Evolutionary conservation across 2,888 invertebrate species (phyloP), one percentile per base, ranked within the genome.

Genomic region (Polydrusus tereticollis): DNA sequence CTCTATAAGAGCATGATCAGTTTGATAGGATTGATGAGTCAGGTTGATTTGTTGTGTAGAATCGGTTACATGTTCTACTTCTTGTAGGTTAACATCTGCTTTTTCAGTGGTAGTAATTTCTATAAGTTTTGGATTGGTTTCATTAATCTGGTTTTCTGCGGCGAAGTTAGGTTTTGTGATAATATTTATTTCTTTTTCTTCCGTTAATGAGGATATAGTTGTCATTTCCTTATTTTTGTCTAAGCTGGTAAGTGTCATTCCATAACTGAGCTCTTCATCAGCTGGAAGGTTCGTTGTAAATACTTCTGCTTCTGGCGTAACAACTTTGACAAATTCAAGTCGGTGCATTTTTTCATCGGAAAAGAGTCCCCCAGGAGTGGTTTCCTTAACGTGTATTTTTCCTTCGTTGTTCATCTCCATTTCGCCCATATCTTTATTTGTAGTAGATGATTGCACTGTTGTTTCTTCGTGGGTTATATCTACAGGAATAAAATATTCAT

Each of bases 1-100:
- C 79, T 77, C 78, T 85, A 86, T 52, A 57, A 67, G 55, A 6
- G 59, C 21, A 45, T 72, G 72, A 21, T 81, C 80, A 21, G 75
- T 77, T 52, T 71, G 72, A 52, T 77, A 77, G 2, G 41, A 43
- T 47, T 59, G 69, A 26, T 67, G 55, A 26, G 68, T 71, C 41
- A 41, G 68, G 47, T 59, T 73, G 0, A 29, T 12, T 36, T 36
- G 16, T 8, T 62, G 26, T 12, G 14, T 45, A 52, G 33, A 43
- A 58, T 65, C 55, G 4, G 20, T 45, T 29, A 21, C 10, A 47
- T 55, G 16, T 8, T 65, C 38, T 18, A 65, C 4, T 21, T 7
- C 14, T 26, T 43, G 43, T 38, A 7, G 14, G 10, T 12, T 23
- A 12, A 2, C 21, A 7, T 0, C 38, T 14, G 55, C 23, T 26